Conservation (phyloP, 53 echinoderm and acorn worm species). For the Temnopleurus reevesii region DNA sequence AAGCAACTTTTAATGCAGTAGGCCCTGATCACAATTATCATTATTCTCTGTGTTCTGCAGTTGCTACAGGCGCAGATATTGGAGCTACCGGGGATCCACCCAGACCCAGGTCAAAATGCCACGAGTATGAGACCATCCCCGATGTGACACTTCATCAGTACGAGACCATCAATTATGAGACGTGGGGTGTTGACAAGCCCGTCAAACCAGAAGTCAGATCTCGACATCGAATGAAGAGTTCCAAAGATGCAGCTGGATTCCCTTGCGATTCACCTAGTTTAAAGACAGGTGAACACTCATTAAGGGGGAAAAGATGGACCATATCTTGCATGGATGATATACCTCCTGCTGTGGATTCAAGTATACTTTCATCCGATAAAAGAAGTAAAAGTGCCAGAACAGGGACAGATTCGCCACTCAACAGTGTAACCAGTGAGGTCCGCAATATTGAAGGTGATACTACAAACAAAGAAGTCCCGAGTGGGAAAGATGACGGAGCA, state of each 20-base stretch:
- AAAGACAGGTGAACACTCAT: background rate
- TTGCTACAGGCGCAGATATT: too few relatives aligned
- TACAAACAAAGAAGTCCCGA: background rate
- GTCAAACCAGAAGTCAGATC: background rate
- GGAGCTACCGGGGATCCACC: too few relatives aligned
- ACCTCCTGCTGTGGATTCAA: background rate
- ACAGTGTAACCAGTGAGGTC: background rate
- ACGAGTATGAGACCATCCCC: background rate
- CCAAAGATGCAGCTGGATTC: background rate
- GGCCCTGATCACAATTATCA: too few relatives aligned
- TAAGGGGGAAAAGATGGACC: background rate
- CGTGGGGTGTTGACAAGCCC: background rate
- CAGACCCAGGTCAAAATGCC: too few relatives aligned
- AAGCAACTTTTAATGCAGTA: too few relatives aligned
- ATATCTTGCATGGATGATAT: background rate
- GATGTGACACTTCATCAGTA: background rate
- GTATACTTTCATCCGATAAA: background rate
- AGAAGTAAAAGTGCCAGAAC: background rate
- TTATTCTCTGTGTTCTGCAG: too few relatives aligned
- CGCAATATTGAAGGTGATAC: background rate
- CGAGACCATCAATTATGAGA: background rate
- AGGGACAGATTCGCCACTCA: background rate
- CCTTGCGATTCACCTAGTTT: background rate
- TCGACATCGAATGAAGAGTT: background rate
- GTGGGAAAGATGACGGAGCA: background rate